phyloP scores from a whole-genome alignment of 64 coral and sea anemone genomes.

The Actinia equina region DNA sequence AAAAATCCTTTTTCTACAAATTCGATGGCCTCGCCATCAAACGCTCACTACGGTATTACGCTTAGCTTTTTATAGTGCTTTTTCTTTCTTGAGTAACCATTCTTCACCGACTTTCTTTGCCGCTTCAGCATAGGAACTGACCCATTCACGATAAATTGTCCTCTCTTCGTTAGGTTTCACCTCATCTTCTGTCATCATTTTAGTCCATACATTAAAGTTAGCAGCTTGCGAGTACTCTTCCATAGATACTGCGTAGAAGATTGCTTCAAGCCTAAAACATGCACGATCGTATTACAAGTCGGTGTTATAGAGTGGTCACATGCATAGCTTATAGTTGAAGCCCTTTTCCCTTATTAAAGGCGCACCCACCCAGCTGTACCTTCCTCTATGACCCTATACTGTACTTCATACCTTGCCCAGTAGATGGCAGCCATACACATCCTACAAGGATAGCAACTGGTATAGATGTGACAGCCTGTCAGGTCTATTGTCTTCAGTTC shows the following conservation, averaged over 20 bases:
- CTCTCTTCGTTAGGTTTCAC: background rate
- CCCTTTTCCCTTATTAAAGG: background rate
- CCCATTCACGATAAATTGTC: background rate
- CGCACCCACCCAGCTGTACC: background rate
- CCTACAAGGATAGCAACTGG: constrained; percentile 47
- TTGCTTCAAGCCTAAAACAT: background rate
- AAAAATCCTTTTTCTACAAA: too few species aligned
- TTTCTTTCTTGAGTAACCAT: background rate
- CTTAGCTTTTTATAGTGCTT: too few species aligned
- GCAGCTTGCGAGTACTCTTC: background rate
- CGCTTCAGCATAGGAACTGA: background rate
- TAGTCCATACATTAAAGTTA: background rate
- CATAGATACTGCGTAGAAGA: background rate
- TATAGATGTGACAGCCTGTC: constrained; percentile 41
- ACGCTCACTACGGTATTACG: too few species aligned
- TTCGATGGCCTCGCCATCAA: too few species aligned
- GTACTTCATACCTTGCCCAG: constrained; percentile 10
- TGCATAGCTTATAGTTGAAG: background rate
- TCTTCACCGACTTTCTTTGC: background rate
- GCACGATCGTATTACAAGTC: background rate
- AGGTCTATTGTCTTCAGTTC: constrained; percentile 31
- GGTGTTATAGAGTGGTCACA: background rate
- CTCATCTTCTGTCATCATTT: background rate
- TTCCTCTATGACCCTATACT: background rate
- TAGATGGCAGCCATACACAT: constrained; percentile 56